Percentiles rank a stretch among this genome's conserved stretches.
Conservation (phyloP, 1,140 invertebrate genomes). For the Rhynchophorus ferrugineus region DNA sequence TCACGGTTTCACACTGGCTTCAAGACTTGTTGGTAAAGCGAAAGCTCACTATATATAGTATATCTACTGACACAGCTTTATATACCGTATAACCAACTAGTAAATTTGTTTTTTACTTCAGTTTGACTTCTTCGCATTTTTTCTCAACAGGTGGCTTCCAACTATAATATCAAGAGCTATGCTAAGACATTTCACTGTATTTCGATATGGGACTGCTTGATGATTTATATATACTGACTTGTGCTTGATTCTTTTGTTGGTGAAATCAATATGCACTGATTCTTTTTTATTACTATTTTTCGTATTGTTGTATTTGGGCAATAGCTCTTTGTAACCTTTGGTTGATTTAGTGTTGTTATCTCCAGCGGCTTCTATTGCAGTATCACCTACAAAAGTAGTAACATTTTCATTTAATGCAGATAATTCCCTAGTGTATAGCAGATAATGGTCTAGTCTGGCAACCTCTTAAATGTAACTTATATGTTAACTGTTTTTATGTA, state of each 20-base stretch:
- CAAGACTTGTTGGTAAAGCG: background rate
- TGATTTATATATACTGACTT: background rate
- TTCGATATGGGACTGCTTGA: background rate
- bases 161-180: background rate
- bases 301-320: background rate
- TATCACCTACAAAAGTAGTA: no score
- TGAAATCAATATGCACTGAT: background rate
- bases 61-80: background rate
- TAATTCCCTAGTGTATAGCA: no score
- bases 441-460: no score
- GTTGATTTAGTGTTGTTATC: no score
- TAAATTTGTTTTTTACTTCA: background rate
- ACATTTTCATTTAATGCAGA: no score
- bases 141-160: background rate
- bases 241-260: background rate
- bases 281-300: background rate
- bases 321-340: no score
- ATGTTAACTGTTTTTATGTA: no score
- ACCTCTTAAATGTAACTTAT: no score
- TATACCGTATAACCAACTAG: background rate
- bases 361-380: no score
- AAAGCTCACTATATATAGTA: background rate
- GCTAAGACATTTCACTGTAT: background rate
- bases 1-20: background rate
- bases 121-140: background rate